Conservation (phyloP, 2,888 invertebrate species). For the Tipula lateralis region DNA sequence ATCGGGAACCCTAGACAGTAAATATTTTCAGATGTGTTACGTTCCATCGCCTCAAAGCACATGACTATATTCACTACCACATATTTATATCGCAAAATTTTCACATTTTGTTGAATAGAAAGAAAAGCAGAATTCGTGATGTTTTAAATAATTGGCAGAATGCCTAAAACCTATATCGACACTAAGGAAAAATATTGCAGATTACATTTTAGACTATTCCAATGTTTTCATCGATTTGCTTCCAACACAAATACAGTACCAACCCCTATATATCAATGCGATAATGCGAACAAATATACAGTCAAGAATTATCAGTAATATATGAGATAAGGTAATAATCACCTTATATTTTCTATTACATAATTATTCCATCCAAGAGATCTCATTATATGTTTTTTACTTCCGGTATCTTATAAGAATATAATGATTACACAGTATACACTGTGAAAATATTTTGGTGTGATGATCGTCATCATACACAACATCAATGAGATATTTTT, state of each 20-base stretch:
- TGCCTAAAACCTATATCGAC: neutral
- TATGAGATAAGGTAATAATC: neutral
- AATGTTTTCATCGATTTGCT: neutral
- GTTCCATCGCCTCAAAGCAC: neutral
- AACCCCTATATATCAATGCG: neutral
- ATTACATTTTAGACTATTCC: neutral
- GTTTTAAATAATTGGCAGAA: neutral
- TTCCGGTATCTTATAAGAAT: neutral
- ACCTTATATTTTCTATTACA: neutral
- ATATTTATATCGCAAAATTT: neutral
- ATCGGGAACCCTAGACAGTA: neutral
- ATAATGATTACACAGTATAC: neutral
- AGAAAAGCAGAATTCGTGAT: neutral
- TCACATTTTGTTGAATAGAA: neutral
- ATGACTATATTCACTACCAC: neutral
- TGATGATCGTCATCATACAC: neutral
- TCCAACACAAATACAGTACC: neutral
- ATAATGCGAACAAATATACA: neutral
- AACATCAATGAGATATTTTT: neutral
- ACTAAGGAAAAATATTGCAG: neutral
- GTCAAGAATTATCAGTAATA: neutral
- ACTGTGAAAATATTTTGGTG: neutral
- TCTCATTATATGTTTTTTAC: neutral
- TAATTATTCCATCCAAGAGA: neutral
- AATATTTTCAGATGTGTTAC: neutral